Evolutionary conservation across 2,113 vertebrate species (phyloP).

Genomic region (Ctenomys sociabilis): DNA sequence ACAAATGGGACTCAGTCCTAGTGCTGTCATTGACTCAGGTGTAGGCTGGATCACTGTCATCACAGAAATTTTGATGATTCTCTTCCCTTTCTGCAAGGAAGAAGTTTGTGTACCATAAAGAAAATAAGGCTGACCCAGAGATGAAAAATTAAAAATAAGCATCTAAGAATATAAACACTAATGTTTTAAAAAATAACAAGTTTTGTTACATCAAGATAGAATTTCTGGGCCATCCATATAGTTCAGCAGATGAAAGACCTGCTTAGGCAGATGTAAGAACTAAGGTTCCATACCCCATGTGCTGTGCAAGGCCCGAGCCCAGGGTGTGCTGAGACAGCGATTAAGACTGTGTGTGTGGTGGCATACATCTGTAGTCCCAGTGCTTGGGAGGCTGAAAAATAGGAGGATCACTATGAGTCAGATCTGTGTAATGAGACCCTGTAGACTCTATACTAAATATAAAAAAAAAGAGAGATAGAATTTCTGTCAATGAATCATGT

Average conservation of each 20-base stretch:
- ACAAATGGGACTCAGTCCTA: not conserved
- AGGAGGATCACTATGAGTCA: too few relatives aligned
- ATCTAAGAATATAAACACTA: not conserved
- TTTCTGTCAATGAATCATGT: not conserved
- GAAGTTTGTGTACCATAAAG: not conserved
- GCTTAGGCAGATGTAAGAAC: too few relatives aligned
- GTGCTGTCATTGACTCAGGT: not conserved
- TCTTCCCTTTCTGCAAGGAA: not conserved
- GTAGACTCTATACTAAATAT: too few relatives aligned
- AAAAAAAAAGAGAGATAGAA: not conserved
- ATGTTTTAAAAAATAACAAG: not conserved
- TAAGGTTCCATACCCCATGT: too few relatives aligned
- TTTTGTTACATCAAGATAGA: not conserved
- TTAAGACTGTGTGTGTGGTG: too few relatives aligned
- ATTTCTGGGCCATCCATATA: too few relatives aligned
- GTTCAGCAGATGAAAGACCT: too few relatives aligned
- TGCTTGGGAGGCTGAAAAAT: too few relatives aligned
- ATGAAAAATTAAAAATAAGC: not conserved
- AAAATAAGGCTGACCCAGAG: not conserved
- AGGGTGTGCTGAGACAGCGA: too few relatives aligned
- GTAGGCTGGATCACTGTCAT: not conserved
- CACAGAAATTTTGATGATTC: not conserved
- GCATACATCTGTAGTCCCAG: too few relatives aligned
- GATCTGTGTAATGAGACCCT: too few relatives aligned
- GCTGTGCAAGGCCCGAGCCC: too few relatives aligned